Evolutionary conservation across 1,140 invertebrate species (phyloP).

Genomic region (Neodiprion virginianus): DNA sequence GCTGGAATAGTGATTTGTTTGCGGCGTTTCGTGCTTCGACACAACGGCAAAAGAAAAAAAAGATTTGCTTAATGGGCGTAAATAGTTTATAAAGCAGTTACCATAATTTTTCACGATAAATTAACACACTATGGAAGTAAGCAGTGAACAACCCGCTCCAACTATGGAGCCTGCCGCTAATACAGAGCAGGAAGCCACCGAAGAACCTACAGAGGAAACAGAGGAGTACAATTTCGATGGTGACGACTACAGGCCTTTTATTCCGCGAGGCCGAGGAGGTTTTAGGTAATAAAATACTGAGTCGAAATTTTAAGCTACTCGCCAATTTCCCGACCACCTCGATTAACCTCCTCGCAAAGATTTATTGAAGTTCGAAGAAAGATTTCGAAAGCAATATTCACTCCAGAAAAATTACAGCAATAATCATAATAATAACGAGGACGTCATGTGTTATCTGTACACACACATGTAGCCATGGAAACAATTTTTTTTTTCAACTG

Average conservation of each 20-base stretch:
- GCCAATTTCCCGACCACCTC: no score
- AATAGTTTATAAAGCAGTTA: slow-evolving; percentile 20
- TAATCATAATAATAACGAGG: no score
- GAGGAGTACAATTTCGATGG: slow-evolving; percentile 55
- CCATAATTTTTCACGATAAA: slow-evolving; percentile 11
- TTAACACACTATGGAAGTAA: slow-evolving; percentile 21
- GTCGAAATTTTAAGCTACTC: not conserved
- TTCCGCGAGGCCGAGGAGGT: slow-evolving; percentile 54
- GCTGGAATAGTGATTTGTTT: slow-evolving; percentile 42
- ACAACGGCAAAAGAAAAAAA: not conserved
- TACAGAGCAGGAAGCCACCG: slow-evolving; percentile 52
- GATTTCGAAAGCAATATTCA: no score
- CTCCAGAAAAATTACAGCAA: no score
- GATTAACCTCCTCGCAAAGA: no score
- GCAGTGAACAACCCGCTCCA: slow-evolving; percentile 21
- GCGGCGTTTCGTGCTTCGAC: slow-evolving; percentile 31
- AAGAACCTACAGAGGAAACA: slow-evolving; percentile 51
- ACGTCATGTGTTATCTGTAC: no score
- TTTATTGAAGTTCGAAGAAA: no score
- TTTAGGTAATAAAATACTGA: slow-evolving; percentile 45
- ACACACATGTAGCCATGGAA: no score
- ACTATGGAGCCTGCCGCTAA: slow-evolving; percentile 28
- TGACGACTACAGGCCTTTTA: slow-evolving; percentile 57
- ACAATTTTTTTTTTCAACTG: no score
- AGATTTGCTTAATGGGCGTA: slow-evolving; percentile 33